phyloP scores from a whole-genome alignment of 2,797 vertebrate species.

The Halcyon chelicuti region DNA sequence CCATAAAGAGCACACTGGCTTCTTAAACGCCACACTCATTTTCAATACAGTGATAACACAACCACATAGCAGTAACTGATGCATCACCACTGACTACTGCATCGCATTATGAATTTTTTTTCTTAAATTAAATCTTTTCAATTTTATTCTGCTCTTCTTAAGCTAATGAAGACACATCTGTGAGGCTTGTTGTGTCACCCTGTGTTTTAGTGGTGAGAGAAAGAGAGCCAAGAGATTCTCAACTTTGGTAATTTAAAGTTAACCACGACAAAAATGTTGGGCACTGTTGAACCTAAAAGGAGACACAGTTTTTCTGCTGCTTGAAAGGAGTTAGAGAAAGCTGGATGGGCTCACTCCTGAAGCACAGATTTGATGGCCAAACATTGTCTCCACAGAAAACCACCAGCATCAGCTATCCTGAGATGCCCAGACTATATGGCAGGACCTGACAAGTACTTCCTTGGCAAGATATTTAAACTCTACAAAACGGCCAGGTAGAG shows the following conservation, averaged over 20 bases:
- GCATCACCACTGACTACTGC: background rate
- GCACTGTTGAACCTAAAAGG: background rate
- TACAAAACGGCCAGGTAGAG: background rate
- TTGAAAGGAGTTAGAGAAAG: background rate
- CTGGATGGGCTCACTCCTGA: background rate
- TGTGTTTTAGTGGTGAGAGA: background rate
- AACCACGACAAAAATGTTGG: background rate
- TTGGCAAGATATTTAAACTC: background rate
- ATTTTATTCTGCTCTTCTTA: background rate
- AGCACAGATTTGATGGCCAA: background rate
- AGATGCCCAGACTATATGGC: background rate
- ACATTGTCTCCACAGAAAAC: background rate
- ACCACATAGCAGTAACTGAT: background rate
- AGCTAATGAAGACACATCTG: background rate
- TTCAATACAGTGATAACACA: background rate
- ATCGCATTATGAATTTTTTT: background rate
- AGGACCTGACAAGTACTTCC: background rate
- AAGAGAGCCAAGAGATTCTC: background rate
- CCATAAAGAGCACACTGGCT: background rate
- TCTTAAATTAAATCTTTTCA: background rate
- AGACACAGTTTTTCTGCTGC: background rate
- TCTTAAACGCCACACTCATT: background rate
- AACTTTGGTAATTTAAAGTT: background rate
- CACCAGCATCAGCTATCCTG: background rate
- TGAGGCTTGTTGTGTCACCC: background rate